phyloP scores from a whole-genome alignment of 2,888 invertebrate species.

The Apocheima hispidaria region DNA sequence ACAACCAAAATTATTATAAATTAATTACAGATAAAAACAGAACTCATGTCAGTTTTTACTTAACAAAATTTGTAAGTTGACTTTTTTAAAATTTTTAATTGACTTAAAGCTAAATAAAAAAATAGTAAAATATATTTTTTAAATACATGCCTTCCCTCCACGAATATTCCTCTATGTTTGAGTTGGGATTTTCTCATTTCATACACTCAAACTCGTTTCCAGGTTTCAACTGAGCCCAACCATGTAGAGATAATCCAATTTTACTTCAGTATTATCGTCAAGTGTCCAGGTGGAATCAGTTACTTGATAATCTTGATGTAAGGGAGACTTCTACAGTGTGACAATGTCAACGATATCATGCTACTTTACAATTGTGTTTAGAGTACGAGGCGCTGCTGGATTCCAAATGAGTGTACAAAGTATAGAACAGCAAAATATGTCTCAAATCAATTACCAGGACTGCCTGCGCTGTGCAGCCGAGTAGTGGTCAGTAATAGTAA shows the following conservation, averaged over 20 bases:
- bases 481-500: too few species aligned
- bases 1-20: too few species aligned
- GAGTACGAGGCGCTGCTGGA: neutral
- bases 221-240: neutral
- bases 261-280: constrained; percentile 1
- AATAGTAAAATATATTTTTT: neutral
- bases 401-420: neutral
- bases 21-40: too few species aligned
- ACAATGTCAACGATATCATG: neutral
- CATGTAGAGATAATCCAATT: constrained; percentile 16
- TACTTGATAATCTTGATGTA: neutral
- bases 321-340: neutral
- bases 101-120: too few species aligned
- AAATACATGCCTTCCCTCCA: neutral
- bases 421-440: neutral
- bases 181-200: neutral
- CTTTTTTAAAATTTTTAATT: too few species aligned
- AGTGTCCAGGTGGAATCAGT: too few species aligned
- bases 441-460: too few species aligned
- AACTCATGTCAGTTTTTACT: too few species aligned
- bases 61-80: too few species aligned
- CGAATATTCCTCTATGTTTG: neutral
- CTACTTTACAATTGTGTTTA: neutral
- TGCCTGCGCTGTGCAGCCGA: too few species aligned
- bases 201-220: neutral